phyloP scores from a whole-genome alignment of 2,888 invertebrate genomes.

The Sphaeridia pumilis region DNA sequence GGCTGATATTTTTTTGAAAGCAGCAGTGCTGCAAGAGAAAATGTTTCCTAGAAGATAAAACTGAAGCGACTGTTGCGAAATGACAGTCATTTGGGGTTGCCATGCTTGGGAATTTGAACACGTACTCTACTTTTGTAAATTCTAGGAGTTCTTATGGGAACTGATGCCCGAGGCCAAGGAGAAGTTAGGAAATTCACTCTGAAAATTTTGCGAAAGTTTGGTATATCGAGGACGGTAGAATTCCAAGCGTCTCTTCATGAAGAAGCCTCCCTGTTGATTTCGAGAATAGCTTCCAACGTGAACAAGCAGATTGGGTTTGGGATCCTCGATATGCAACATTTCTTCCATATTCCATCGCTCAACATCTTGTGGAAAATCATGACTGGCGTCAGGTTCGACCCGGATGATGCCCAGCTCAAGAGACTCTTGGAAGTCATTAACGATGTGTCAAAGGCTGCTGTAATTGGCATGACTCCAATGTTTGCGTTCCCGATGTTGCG shows the following conservation, averaged over 20 bases:
- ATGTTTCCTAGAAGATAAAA: no score
- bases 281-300: not conserved
- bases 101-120: not conserved
- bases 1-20: no score
- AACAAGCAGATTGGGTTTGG: not conserved
- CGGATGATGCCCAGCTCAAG: conserved; percentile 11
- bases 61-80: no score
- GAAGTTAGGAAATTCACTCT: conserved; percentile 10
- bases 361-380: conserved; percentile 19
- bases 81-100: not conserved
- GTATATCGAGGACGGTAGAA: conserved; percentile 2
- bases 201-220: conserved; percentile 6
- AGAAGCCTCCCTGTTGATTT: conserved; percentile 4
- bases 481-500: conserved; percentile 17
- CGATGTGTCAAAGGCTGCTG: conserved; percentile 9
- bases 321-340: conserved; percentile 14
- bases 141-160: conserved; percentile 11
- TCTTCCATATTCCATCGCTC: conserved; percentile 15
- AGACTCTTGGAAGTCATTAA: conserved; percentile 12
- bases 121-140: not conserved
- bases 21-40: no score
- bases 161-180: conserved; percentile 9
- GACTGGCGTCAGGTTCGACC: conserved; percentile 11
- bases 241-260: conserved; percentile 2
- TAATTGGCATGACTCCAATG: conserved; percentile 12